Percentiles rank a stretch among this genome's conserved stretches.
Conservation (phyloP, 2,113 vertebrate genomes). For the Mirza zaza region DNA sequence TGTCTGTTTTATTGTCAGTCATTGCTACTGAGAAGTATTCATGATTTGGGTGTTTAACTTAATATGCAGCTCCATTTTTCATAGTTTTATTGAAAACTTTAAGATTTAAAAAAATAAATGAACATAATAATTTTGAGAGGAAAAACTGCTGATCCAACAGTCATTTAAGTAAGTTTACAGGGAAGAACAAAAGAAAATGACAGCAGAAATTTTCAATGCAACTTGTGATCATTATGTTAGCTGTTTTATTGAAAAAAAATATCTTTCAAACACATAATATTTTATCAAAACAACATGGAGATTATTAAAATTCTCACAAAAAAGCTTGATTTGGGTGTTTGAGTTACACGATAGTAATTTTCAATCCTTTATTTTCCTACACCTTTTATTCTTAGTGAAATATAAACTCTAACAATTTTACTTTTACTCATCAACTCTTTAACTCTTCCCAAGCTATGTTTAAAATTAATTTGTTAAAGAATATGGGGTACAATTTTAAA, state of each 20-base stretch:
- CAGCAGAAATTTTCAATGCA: neutral
- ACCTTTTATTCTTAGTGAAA: neutral
- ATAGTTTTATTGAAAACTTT: neutral
- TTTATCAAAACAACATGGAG: constrained; percentile 30
- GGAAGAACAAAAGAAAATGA: neutral
- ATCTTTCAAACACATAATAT: neutral
- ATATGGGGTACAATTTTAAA: neutral
- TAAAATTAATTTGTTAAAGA: constrained; percentile 43
- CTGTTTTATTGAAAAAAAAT: neutral
- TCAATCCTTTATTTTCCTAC: neutral
- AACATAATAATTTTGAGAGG: neutral
- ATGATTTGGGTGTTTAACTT: neutral
- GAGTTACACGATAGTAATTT: neutral
- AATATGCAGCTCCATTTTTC: neutral
- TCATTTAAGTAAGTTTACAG: neutral
- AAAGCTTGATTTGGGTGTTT: neutral
- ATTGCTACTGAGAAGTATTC: neutral
- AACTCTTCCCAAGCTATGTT: neutral
- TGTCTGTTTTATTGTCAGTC: neutral
- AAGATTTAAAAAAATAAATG: neutral
- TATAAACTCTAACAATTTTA: neutral
- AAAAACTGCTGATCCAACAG: neutral
- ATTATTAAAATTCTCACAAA: neutral
- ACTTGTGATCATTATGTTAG: neutral
- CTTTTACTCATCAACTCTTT: neutral